Conservation (phyloP, 1,140 invertebrate species). For the Hylaeus anthracinus region DNA sequence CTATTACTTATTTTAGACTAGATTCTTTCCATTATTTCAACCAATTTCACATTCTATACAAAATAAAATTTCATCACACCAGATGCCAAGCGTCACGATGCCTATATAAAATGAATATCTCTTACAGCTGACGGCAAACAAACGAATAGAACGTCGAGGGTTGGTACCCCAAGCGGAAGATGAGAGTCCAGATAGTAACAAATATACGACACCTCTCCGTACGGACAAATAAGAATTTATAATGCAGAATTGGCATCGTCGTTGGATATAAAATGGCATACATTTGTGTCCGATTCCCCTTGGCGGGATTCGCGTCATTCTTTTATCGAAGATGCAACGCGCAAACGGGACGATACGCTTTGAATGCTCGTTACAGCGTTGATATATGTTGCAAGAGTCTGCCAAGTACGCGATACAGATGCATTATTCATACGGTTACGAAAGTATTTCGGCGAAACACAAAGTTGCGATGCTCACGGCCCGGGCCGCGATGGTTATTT, state of each 20-base stretch:
- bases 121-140: too few relatives aligned
- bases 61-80: too few relatives aligned
- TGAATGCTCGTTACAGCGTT: slow-evolving; percentile 45
- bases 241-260: slow-evolving; percentile 11
- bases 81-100: too few relatives aligned
- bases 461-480: slow-evolving; percentile 27
- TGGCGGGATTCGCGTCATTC: slow-evolving; percentile 14
- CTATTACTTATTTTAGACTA: too few relatives aligned
- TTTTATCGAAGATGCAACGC: slow-evolving; percentile 40
- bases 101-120: too few relatives aligned
- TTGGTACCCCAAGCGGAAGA: not conserved
- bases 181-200: not conserved
- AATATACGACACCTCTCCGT: not conserved
- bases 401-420: slow-evolving; percentile 51
- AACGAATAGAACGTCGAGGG: not conserved
- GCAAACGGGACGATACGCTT: slow-evolving; percentile 45
- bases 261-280: not conserved
- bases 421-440: slow-evolving; percentile 57
- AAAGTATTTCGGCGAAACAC: slow-evolving; percentile 55
- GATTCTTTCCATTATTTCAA: too few relatives aligned
- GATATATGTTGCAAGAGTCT: slow-evolving; percentile 42
- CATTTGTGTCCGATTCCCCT: slow-evolving; percentile 2
- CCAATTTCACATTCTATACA: too few relatives aligned
- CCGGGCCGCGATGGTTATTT: slow-evolving; percentile 44
- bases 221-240: slow-evolving; percentile 15